Base-by-base conservation (phyloP, 2,888 invertebrate genomes). In the Dioctria rufipes region DNA sequence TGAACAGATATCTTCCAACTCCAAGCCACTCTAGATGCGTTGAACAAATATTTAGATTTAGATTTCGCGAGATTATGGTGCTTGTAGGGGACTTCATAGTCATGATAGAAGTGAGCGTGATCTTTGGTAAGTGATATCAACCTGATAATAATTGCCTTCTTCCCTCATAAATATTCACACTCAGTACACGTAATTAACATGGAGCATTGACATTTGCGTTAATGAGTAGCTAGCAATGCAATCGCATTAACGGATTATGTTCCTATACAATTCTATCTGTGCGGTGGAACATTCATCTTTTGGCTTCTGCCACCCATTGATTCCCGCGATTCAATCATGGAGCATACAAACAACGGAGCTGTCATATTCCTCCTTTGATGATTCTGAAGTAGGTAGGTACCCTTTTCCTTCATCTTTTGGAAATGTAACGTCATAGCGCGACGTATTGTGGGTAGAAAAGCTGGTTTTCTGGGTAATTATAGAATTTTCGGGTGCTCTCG, bases 141-240 rank as follows among this genome's bases (percentile, higher is more conserved):
- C 6, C 11, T 54, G 54, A 54, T 54, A 54, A 54, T 54, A 11
- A 54, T 8, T n/a, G 4, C 54, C 4, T 8, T 8, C 4, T 11
- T n/a, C 54, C 9, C 39, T 54, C 69, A 51, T 69, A 69, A 69
- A 69, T 69, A 69, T 69, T 69, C 69, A 69, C 51, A 39, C 6
- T 39, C 13, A 37, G 25, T 51, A 37, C 37, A 54, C 54, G n/a
- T 54, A 54, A 54, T 54, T 54, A 54, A n/a, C 6, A 4, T 5
- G 39, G 69, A 69, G 51, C 69, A 39, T 69, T 69, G 69, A 69
- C 69, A 69, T 37, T 25, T 25, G 8, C 11, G 39, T 51, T 69
- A 69, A 54, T 69, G 39, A 69, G 51, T 43, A 25, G 25, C 25
- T 25, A 25, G 49, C 51, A 69, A 69, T 69, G 69, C 51, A 69